These are phyloP conservation scores for Mylabris phalerata DNA, from an alignment of 1,140 invertebrate genomes.

Conservation along the genomic window DNA sequence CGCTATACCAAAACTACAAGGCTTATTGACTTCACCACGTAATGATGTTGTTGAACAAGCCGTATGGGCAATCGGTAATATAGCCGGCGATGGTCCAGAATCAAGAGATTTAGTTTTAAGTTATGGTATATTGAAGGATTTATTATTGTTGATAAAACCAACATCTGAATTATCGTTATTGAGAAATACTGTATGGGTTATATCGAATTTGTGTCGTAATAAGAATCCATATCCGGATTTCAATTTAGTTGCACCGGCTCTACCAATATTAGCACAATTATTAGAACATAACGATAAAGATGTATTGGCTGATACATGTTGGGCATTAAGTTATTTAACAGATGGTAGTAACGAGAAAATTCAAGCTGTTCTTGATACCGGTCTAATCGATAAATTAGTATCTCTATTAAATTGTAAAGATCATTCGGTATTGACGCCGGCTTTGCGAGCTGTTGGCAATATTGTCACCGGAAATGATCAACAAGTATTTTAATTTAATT, in stretches of 20 bases:
- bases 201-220: slow-evolving; percentile 88
- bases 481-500: slow-evolving; percentile 46
- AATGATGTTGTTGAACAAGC: slow-evolving; percentile 88
- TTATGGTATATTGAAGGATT: slow-evolving; percentile 54
- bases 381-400: slow-evolving; percentile 63
- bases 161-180: slow-evolving; percentile 45
- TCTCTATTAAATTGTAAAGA: slow-evolving; percentile 65
- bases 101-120: slow-evolving; percentile 70
- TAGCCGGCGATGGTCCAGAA: slow-evolving; percentile 81
- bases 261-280: slow-evolving; percentile 74
- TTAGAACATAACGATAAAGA: slow-evolving; percentile 69
- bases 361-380: slow-evolving; percentile 66
- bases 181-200: slow-evolving; percentile 59
- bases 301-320: slow-evolving; percentile 86
- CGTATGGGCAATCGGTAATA: slow-evolving; percentile 97
- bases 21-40: slow-evolving; percentile 65
- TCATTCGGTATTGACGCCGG: slow-evolving; percentile 77
- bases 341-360: slow-evolving; percentile 93
- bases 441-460: slow-evolving; percentile 80
- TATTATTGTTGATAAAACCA: slow-evolving; percentile 61
- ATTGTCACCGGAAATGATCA: slow-evolving; percentile 77
- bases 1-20: slow-evolving; percentile 80
- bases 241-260: slow-evolving; percentile 65
- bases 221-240: slow-evolving; percentile 83
- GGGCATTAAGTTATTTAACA: slow-evolving; percentile 94